A percentile compares a stretch with the other conserved stretches of the same genome.
Conservation (phyloP, 2,797 vertebrate species). For the Parotocinclus haroldoi region DNA sequence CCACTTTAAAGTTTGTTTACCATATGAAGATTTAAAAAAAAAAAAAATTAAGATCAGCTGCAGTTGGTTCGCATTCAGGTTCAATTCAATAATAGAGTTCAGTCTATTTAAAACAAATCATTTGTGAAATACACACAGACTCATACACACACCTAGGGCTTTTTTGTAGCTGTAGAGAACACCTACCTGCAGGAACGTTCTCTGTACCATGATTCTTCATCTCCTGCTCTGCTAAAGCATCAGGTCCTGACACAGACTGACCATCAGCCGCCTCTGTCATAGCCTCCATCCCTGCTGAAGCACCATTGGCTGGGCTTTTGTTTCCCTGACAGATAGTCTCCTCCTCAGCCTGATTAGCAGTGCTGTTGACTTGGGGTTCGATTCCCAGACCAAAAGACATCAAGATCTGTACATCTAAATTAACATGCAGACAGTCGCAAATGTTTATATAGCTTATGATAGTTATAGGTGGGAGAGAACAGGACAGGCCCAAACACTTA, state of each 20-base stretch:
- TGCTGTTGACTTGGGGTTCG: conserved; percentile 52
- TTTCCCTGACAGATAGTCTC: conserved; percentile 58
- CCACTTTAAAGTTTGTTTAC: no score
- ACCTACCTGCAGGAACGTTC: conserved; percentile 3
- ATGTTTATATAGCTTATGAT: no score
- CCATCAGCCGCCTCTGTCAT: conserved; percentile 51
- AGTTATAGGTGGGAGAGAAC: no score
- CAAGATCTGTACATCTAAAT: conserved; percentile 83
- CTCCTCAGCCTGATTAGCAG: conserved; percentile 55
- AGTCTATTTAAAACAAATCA: no score
- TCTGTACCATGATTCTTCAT: conserved; percentile 46
- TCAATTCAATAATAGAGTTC: no score
- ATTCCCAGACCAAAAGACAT: conserved; percentile 69
- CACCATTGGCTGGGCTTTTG: conserved; percentile 54
- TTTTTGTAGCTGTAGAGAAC: no score
- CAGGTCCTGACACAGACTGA: conserved; percentile 47
- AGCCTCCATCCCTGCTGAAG: conserved; percentile 50
- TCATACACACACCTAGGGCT: background rate
- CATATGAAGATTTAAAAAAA: no score
- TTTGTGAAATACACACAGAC: no score
- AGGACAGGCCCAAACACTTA: no score
- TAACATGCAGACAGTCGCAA: no score
- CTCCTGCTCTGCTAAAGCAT: conserved; percentile 37
- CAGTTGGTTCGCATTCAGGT: no score
- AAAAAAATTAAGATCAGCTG: no score